Percentiles rank a stretch among this genome's conserved stretches.
phyloP scores from a whole-genome alignment of 35 echinoderm and acorn worm genomes.

The Patiria miniata region DNA sequence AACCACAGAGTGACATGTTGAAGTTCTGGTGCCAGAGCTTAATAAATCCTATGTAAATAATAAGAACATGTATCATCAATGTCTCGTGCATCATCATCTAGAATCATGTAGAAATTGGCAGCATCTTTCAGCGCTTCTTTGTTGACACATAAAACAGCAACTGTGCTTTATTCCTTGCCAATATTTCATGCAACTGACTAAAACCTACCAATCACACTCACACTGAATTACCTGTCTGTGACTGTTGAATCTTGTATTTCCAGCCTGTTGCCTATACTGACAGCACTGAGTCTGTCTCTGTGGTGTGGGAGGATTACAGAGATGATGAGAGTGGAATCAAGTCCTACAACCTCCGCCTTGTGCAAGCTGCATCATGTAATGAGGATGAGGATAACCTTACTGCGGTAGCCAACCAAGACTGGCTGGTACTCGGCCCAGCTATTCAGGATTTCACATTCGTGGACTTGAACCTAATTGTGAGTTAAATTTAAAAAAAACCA shows the following conservation, averaged over 20 bases:
- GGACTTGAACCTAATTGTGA: slow-evolving; percentile 13
- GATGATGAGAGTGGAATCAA: slow-evolving; percentile 47
- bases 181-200: no score
- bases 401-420: slow-evolving; percentile 7
- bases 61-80: no score
- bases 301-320: slow-evolving; percentile 21
- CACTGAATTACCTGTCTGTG: not conserved
- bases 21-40: no score
- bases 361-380: slow-evolving; percentile 19
- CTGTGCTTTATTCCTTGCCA: no score
- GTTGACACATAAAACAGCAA: no score
- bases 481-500: no score
- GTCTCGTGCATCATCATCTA: no score
- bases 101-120: no score
- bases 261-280: slow-evolving; percentile 15
- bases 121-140: no score
- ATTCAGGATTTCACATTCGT: not conserved
- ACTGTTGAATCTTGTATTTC: not conserved
- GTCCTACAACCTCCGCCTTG: slow-evolving; percentile 3
- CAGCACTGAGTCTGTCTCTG: not conserved
- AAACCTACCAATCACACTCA: no score
- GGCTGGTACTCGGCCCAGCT: not conserved
- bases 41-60: no score
- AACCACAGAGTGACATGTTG: no score
- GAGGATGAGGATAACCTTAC: not conserved